Base-by-base conservation (phyloP, 2,888 invertebrate species). In the Melieria omissa region DNA sequence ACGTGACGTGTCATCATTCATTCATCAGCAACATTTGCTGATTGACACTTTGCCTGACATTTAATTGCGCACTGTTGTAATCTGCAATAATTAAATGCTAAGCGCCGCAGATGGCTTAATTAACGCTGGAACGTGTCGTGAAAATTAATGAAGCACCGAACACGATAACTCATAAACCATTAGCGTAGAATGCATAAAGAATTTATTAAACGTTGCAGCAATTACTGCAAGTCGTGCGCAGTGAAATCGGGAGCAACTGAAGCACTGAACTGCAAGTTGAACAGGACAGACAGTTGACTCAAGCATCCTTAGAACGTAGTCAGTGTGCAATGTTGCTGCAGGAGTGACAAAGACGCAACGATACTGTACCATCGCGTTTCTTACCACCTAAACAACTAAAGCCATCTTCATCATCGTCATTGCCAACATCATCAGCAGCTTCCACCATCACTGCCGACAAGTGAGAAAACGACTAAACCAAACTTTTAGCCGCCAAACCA, bases 31-130 rank as follows among this genome's bases (percentile, higher is more conserved):
- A 29, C 29, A 29, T 2, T 29, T 29, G 29, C 29, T 29, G 29
- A 29, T 2, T 29, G 29, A 29, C 29, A 29, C 29, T 29, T 29
- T 29, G 29, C 29, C 29, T 29, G 29, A 29, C 29, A 29, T 29
- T 29, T 29, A 29, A 29, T 49, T 49, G n/a, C 52, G 52, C 52
- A 29, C 29, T 29, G 29, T 49, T 3, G 52, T n/a, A 49, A 49
- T 49, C n/a, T 49, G 52, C 52, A 12, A 12, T 12, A 49, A 49
- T 49, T 49, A 49, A 10, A 10, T 16, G 10, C n/a, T 10, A 16
- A 41, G 42, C 58, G 47, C 60, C 47, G 16, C 71, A 72, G 67
- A 72, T 72, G 72, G 66, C 68, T 72, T 68, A 72, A 72, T 72
- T 72, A 66, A 64, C 52, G 42, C n/a, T n/a, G 46, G 52, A 60